Conservation (phyloP, 2,113 vertebrate species). For the Eudorcas thomsonii region DNA sequence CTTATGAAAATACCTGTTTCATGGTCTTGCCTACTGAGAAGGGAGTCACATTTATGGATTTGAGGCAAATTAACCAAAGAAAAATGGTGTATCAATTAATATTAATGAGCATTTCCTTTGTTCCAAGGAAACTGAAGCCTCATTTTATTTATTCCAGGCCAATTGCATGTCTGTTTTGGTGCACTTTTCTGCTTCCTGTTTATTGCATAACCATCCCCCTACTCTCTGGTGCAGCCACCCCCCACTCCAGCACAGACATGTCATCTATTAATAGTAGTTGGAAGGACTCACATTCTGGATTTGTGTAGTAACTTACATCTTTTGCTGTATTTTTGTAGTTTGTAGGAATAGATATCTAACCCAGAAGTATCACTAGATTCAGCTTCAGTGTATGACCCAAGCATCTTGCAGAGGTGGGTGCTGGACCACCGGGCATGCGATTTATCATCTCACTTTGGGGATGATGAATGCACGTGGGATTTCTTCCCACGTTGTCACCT, state of each 20-base stretch:
- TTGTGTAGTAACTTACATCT: not conserved
- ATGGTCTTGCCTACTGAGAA: not conserved
- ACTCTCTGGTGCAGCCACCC: not conserved
- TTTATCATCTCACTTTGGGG: no score
- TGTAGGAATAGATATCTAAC: not conserved
- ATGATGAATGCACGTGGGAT: not conserved
- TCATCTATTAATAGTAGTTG: accelerated
- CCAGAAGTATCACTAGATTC: not conserved
- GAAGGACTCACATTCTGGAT: not conserved
- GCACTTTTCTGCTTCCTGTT: not conserved
- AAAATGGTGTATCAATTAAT: accelerated
- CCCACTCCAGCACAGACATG: not conserved
- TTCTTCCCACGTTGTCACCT: accelerated
- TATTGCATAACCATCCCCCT: accelerated
- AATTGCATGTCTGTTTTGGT: not conserved
- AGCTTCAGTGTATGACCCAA: not conserved
- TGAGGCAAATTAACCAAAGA: not conserved
- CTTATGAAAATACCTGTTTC: not conserved
- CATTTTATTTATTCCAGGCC: no score
- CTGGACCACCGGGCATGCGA: accelerated
- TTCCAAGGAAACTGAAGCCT: not conserved
- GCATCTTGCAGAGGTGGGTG: not conserved
- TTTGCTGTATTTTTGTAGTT: not conserved
- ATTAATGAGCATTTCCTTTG: not conserved
- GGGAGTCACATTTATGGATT: not conserved